Base-by-base conservation (phyloP, 2,888 invertebrate species). In the Cerastoderma edule region DNA sequence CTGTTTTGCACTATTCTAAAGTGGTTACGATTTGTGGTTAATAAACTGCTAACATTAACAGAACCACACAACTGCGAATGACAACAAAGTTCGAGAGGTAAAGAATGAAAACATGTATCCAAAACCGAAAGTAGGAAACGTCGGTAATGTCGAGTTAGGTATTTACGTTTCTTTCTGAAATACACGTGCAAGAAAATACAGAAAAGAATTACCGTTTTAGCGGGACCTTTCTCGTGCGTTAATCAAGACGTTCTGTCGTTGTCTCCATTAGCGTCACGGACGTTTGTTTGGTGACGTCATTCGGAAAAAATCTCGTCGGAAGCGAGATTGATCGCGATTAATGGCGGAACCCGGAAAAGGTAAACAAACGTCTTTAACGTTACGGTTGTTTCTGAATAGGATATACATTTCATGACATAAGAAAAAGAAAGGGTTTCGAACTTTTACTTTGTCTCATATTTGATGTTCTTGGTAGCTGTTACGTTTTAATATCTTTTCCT, bases 201-300 rank as follows among this genome's bases (percentile, higher is more conserved):
- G 8, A 1, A 6, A 63, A 33, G 13, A 63, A 35, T 28, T 60
- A 60, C 60, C 60, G 22, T 39, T 39, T 60, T 39, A 10, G 10
- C n/a, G 22, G 16, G 24, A 60, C 32, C 33, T 60, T 44, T 64
- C 75, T 75, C 60, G 67, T 50, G 75, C 75, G 75, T 72, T 54
- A 54, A 33, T 35, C 67, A 54, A 30, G 30, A 74, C 74, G 74
- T 74, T 65, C 35, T 33, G 22, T 16, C 48, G 33, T 64, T 72
- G 75, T 78, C 64, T 78, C 78, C 65, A 78, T 74, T 76, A 75
- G 78, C 82, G 82, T 82, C 71, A 82, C 78, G 74, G 76, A 73
- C 78, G 78, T 78, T 82, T 74, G 73, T 71, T 71, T 27, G 54
- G 46, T 82, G 82, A 82, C 78, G 82, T 82, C 82, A 82, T 64